phyloP scores from a whole-genome alignment of 2,888 invertebrate species.

The Resseliella maxima region DNA sequence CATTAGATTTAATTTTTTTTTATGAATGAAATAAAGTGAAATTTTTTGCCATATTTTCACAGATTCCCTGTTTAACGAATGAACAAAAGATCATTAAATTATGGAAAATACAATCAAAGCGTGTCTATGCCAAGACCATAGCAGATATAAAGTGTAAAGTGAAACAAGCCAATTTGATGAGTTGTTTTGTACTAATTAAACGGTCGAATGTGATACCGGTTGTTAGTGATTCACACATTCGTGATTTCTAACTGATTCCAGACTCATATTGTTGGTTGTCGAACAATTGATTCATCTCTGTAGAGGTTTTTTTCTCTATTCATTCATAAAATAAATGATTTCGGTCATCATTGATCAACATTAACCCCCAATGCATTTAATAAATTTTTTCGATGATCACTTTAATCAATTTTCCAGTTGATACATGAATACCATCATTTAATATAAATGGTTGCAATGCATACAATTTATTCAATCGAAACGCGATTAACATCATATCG shows the following conservation, averaged over 20 bases:
- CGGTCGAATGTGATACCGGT: background rate
- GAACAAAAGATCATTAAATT: constrained; percentile 33
- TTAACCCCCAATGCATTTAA: too few species aligned
- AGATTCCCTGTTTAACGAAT: background rate
- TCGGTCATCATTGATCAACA: too few species aligned
- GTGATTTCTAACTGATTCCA: background rate
- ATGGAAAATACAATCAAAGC: background rate
- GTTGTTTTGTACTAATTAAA: constrained; percentile 26
- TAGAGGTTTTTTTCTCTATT: too few species aligned
- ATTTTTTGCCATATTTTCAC: background rate
- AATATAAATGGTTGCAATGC: background rate
- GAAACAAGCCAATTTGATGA: background rate
- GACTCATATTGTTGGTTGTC: background rate
- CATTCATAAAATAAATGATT: too few species aligned
- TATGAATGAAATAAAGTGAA: constrained; percentile 49
- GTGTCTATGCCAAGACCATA: background rate
- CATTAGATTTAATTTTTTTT: constrained; percentile 5
- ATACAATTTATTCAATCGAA: constrained; percentile 24
- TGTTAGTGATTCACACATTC: background rate
- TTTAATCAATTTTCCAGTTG: constrained; percentile 3
- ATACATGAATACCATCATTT: background rate
- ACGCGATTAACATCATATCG: background rate
- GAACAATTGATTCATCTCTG: background rate
- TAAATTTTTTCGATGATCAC: constrained; percentile 2
- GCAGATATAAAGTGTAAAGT: background rate